Percentiles rank a stretch among this genome's conserved stretches.
phyloP scores from a whole-genome alignment of 2,888 invertebrate species.

The Empis livida region DNA sequence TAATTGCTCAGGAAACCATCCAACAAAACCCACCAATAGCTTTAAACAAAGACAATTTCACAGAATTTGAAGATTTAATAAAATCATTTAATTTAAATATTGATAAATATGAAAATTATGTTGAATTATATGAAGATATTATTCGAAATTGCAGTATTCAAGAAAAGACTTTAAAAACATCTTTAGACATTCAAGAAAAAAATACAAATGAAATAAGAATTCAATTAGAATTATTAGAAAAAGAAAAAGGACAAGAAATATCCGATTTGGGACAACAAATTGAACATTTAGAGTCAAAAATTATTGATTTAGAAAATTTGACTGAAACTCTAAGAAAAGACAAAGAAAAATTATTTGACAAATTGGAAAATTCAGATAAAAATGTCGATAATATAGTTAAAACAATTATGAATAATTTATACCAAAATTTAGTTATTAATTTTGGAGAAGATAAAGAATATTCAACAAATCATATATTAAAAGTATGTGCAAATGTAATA shows the following conservation, averaged over 20 bases:
- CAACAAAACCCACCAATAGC: neutral
- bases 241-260: slow-evolving; percentile 1
- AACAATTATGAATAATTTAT: slow-evolving; percentile 24
- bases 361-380: slow-evolving; percentile 1
- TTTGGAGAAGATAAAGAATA: slow-evolving; percentile 12
- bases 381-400: slow-evolving; percentile 13
- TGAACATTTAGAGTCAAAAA: neutral
- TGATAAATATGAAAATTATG: neutral
- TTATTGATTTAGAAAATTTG: neutral
- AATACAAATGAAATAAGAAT: neutral
- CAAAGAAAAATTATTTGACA: neutral
- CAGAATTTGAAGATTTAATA: slow-evolving; percentile 1
- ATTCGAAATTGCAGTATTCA: neutral
- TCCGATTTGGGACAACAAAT: neutral
- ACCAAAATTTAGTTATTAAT: slow-evolving; percentile 15
- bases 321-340: neutral
- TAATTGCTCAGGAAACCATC: neutral
- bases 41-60: neutral
- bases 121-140: neutral
- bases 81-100: neutral
- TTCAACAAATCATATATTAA: slow-evolving; percentile 15
- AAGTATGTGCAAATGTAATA: slow-evolving; percentile 19
- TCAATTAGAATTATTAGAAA: neutral
- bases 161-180: slow-evolving; percentile 6
- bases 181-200: slow-evolving; percentile 3